Evolutionary conservation across 2,797 vertebrate species (phyloP).

Genomic region (Eleutherodactylus coqui): DNA sequence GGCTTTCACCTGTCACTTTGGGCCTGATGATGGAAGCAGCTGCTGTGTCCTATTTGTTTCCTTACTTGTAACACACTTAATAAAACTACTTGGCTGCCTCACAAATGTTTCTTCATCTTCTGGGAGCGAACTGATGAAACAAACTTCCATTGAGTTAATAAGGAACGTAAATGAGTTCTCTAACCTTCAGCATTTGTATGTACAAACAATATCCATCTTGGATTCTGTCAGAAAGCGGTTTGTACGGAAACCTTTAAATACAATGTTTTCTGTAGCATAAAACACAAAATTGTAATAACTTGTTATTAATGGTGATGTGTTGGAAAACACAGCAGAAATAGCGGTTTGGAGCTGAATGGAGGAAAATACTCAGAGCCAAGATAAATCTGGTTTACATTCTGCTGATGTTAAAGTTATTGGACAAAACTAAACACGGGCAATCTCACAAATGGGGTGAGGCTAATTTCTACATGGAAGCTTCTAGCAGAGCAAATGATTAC

Average conservation of each 20-base stretch:
- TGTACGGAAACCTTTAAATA: background rate
- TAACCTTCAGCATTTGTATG: background rate
- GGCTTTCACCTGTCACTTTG: conserved; percentile 31
- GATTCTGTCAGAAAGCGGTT: background rate
- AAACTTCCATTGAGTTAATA: background rate
- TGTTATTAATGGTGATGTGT: too few species aligned
- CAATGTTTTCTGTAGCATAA: background rate
- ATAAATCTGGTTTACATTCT: too few species aligned
- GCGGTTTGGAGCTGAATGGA: too few species aligned
- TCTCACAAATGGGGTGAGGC: too few species aligned
- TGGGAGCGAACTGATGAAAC: background rate
- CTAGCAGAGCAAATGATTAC: too few species aligned
- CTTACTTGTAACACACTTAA: background rate
- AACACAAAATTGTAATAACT: too few species aligned
- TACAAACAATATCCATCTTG: conserved; percentile 5
- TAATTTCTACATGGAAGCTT: too few species aligned
- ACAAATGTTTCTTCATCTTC: conserved; percentile 21
- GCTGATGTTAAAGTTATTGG: too few species aligned
- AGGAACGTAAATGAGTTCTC: background rate
- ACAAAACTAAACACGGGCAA: too few species aligned
- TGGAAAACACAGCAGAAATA: too few species aligned
- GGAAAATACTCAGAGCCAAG: too few species aligned
- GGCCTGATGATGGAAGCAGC: conserved; percentile 15
- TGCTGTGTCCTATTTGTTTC: conserved; percentile 10
- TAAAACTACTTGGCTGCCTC: conserved; percentile 11